Evolutionary conservation across 1,140 invertebrate genomes (phyloP).

Genomic region (Cryptotermes secundus): DNA sequence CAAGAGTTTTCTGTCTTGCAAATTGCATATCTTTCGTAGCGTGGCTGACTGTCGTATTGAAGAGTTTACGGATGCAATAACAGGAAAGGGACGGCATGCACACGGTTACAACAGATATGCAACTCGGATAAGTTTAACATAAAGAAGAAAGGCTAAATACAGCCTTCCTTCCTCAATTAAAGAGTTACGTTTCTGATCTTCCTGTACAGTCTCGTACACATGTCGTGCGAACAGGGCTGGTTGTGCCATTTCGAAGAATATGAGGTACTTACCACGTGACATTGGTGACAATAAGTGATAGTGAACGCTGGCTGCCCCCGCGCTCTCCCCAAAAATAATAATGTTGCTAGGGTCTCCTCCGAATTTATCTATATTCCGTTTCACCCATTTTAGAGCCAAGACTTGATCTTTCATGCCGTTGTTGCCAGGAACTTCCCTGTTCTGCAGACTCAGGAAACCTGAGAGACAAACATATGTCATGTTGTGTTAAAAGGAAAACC

Average conservation of each 20-base stretch:
- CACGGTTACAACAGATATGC: too few relatives aligned
- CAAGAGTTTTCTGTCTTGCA: too few relatives aligned
- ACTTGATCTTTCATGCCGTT: slow-evolving; percentile 51
- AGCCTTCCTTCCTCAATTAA: too few relatives aligned
- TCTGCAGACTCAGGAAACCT: slow-evolving; percentile 47
- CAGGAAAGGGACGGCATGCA: too few relatives aligned
- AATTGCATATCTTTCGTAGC: too few relatives aligned
- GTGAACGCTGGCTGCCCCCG: slow-evolving; percentile 41
- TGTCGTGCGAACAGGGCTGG: slow-evolving; percentile 32
- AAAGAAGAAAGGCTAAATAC: too few relatives aligned
- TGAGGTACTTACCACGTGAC: slow-evolving; percentile 37
- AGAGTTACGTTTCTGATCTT: too few relatives aligned
- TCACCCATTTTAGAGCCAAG: slow-evolving; percentile 47
- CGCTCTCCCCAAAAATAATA: slow-evolving; percentile 41
- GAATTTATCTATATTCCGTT: slow-evolving; percentile 42
- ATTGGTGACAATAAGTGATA: slow-evolving; percentile 41
- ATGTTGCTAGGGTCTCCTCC: slow-evolving; percentile 51
- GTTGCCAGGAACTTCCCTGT: slow-evolving; percentile 47
- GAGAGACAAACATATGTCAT: slow-evolving; percentile 20
- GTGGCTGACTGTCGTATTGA: too few relatives aligned
- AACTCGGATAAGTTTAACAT: too few relatives aligned
- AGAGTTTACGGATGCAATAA: too few relatives aligned
- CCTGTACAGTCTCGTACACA: too few relatives aligned
- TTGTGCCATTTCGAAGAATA: background rate
- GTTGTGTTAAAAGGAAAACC: too few relatives aligned